Percentiles rank a stretch among this genome's conserved stretches.
Conservation (phyloP, 2,797 vertebrate species). For the Siniperca obscura region DNA sequence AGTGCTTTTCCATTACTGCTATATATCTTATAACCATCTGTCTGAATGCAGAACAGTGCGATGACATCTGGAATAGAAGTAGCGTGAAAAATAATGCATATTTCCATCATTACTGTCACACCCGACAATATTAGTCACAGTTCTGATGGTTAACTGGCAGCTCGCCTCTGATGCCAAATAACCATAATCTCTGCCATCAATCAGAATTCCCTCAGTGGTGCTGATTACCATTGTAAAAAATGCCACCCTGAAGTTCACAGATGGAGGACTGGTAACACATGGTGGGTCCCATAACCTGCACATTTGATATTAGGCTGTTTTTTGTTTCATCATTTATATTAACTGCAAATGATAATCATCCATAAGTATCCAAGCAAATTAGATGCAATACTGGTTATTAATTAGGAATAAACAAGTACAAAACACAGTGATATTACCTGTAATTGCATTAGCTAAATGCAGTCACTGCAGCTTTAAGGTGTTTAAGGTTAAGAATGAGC, state of each 20-base stretch:
- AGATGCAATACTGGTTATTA: not conserved
- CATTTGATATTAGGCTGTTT: slow-evolving; percentile 10
- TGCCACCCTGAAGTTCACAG: slow-evolving; percentile 53
- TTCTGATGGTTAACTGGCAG: slow-evolving; percentile 70
- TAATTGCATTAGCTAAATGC: not conserved
- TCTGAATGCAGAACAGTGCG: slow-evolving; percentile 6
- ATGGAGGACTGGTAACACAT: slow-evolving; percentile 46
- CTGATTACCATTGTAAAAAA: slow-evolving; percentile 55
- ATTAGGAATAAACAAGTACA: not conserved
- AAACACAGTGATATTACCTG: not conserved
- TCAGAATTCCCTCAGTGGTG: slow-evolving; percentile 47
- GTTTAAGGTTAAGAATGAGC: not conserved
- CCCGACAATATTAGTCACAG: slow-evolving; percentile 67
- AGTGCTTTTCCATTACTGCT: slow-evolving; percentile 11
- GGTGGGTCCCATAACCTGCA: slow-evolving; percentile 38
- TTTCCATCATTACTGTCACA: slow-evolving; percentile 62
- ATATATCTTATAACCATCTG: not conserved
- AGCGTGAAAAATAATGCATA: slow-evolving; percentile 59
- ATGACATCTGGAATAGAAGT: slow-evolving; percentile 29
- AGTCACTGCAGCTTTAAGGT: not conserved
- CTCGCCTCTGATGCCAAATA: slow-evolving; percentile 63
- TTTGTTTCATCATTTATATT: slow-evolving; percentile 20
- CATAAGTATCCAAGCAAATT: not conserved
- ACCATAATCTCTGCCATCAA: slow-evolving; percentile 60
- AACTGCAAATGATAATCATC: slow-evolving; percentile 2